Base-by-base conservation (phyloP, 2,113 vertebrate species). In the Megalops atlanticus region DNA sequence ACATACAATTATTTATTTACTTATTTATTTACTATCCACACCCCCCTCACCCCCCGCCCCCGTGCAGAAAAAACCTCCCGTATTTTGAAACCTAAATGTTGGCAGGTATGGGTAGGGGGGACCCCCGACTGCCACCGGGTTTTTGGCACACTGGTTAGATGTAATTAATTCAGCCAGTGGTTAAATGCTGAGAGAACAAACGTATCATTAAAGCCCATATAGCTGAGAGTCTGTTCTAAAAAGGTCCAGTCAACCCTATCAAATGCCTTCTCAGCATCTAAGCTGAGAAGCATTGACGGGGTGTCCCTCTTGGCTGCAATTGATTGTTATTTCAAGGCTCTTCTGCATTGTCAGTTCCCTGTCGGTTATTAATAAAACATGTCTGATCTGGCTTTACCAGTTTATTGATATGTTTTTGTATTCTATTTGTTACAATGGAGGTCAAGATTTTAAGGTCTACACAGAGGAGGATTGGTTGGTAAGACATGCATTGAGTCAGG, bases 251-350 rank as follows among this genome's bases (percentile, higher is more conserved):
- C 58, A 15, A 72, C 78, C 52, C 39, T 27, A 49, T 80, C 69
- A 71, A 47, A 80, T 72, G 64, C 68, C 35, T 71, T 78, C 76
- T 58, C 45, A 21, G 76, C 76, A 78, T 78, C 74, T 49, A 77
- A 38, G 40, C 74, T 71, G 58, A 82, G 74, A 40, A 82, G 74
- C 80, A 82, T 82, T 77, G 80, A 81, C 14, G 58, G 64, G 27
- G 58, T 78, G 7, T 72, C 36, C 69, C 76, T 82, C n/a, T 58
- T 78, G 15, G 39, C 35, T 36, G 40, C 77, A 31, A 58, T 12
- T 72, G 31, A 36, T 71, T 81, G 80, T 76, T 76, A 7, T 12
- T 81, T 76, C 27, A 81, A 14, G 24, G 74, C 80, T 83, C 49
- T 72, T 47, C 80, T n/a, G n/a, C n/a, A n/a, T n/a, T 83, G 27